A percentile compares a stretch with the other conserved stretches of the same genome.
These are phyloP conservation scores for Cliona cf. orientalis DNA, from an alignment of 37 sponge, comb jelly and placozoan genomes.

Conservation along the genomic window DNA sequence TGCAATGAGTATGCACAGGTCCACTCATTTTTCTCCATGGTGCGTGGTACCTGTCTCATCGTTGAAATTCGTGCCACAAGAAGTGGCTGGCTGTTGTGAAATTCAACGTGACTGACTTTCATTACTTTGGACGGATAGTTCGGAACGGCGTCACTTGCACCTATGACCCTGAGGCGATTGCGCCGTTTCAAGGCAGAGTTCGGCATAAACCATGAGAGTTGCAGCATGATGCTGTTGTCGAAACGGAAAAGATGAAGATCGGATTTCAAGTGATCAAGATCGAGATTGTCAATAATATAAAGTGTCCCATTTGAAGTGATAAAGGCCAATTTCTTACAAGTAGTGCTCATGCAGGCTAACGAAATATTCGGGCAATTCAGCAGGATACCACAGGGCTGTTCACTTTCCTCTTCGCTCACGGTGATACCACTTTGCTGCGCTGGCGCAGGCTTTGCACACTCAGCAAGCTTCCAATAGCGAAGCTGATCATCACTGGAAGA, in stretches of 20 bases:
- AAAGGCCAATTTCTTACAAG: neutral
- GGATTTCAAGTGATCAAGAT: neutral
- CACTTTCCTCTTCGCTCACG: neutral
- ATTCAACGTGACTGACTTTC: neutral
- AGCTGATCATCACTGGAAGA: slow-evolving; percentile 7
- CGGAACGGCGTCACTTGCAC: slow-evolving; percentile 13
- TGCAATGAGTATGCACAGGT: slow-evolving; percentile 10
- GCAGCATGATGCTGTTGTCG: slow-evolving; percentile 22
- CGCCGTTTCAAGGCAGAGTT: neutral
- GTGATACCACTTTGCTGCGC: neutral
- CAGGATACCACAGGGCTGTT: slow-evolving; percentile 4
- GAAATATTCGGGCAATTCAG: slow-evolving; percentile 33
- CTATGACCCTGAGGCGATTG: slow-evolving; percentile 13
- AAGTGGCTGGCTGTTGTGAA: neutral
- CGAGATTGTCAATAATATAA: slow-evolving; percentile 31
- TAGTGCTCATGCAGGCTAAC: neutral
- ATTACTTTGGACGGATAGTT: neutral
- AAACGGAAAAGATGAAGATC: slow-evolving; percentile 5
- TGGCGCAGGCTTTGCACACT: too few species aligned
- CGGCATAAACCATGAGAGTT: slow-evolving; percentile 27
- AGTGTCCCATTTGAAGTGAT: neutral
- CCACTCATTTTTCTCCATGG: slow-evolving; percentile 42
- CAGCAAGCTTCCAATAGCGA: slow-evolving; percentile 36
- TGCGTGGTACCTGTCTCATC: neutral
- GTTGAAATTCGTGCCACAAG: slow-evolving; percentile 14